Evolutionary conservation across 2,797 vertebrate species (phyloP), one percentile per base, ranked within the genome.

Genomic region (Tamandua tetradactyla): DNA sequence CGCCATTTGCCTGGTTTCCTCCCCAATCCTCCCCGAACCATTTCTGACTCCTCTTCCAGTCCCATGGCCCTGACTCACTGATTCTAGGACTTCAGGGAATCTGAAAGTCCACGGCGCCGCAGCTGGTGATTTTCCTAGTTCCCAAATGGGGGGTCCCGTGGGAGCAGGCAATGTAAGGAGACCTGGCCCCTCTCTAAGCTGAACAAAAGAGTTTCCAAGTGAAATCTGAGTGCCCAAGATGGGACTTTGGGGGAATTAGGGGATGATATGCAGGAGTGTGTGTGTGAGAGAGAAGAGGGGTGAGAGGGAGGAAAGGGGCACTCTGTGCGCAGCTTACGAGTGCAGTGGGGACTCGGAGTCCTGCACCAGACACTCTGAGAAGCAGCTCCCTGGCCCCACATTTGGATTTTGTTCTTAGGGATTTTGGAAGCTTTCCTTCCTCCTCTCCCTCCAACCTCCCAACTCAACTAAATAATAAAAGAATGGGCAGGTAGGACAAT

Each of bases 141-240:
- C 30, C 37, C 40, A 62, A 49, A 40, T 37, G 42, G 27, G 49
- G 52, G 32, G 57, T n/a, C n/a, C 44, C 30, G 13, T 80, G 78
- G 66, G 47, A 49, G 42, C 14, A 66, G 59, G 30, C 49, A 27
- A 27, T 32, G 17, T 35, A 72, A 76, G 57, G 11, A 62, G 78
- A 83, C 27, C 8, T 18, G 14, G 49, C 44, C 37, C 11, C 47
- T 76, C 35, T 69, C 13, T 27, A 47, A 91, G 37, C 30, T 62
- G 66, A 82, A 59, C 44, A 71, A n/a, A n/a, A 87, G 35, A 72
- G 35, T 69, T 71, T 85, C 81, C 37, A 55, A 84, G 64, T 15
- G 44, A 79, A 84, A 61, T 85, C 18, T 49, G 75, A 84, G 61
- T 85, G 80, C 47, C 40, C 94, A 76, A 69, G 68, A 81, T 88